These are phyloP conservation scores for Poeciliopsis turneri DNA, from an alignment of 2,797 vertebrate genomes.

Conservation along the genomic window DNA sequence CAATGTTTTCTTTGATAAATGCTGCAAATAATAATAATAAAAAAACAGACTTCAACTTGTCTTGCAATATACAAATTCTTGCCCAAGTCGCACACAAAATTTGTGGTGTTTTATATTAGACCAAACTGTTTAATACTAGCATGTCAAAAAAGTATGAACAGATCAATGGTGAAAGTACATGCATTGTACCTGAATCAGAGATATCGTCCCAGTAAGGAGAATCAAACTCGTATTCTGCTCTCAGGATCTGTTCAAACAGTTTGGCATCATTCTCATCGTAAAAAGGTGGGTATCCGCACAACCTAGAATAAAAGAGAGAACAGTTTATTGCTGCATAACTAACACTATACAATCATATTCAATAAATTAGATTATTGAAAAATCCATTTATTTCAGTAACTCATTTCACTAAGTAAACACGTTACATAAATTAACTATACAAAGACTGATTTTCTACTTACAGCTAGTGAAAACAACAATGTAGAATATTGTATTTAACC, in stretches of 20 bases:
- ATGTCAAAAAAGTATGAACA: background rate
- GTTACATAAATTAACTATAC: background rate
- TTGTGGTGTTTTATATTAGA: background rate
- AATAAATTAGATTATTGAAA: background rate
- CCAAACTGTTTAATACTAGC: background rate
- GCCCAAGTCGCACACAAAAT: background rate
- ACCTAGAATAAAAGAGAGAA: slow-evolving; percentile 68
- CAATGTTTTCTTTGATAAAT: background rate
- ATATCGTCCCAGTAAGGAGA: slow-evolving; percentile 99
- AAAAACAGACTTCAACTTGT: background rate
- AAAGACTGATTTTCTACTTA: background rate
- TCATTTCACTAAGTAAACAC: background rate
- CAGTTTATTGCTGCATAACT: background rate
- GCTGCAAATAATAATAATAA: background rate
- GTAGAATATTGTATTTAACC: background rate
- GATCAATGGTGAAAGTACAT: background rate
- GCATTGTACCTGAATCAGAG: slow-evolving; percentile 90
- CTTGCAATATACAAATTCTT: background rate
- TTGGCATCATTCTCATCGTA: slow-evolving; percentile 97
- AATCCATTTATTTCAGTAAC: background rate
- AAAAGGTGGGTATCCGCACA: slow-evolving; percentile 95
- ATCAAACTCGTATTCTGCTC: slow-evolving; percentile 96
- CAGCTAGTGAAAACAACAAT: background rate
- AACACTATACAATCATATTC: background rate
- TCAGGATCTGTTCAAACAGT: slow-evolving; percentile 97